Conservation (phyloP, 2,888 invertebrate genomes). For the Cremastobaeus sp. region DNA sequence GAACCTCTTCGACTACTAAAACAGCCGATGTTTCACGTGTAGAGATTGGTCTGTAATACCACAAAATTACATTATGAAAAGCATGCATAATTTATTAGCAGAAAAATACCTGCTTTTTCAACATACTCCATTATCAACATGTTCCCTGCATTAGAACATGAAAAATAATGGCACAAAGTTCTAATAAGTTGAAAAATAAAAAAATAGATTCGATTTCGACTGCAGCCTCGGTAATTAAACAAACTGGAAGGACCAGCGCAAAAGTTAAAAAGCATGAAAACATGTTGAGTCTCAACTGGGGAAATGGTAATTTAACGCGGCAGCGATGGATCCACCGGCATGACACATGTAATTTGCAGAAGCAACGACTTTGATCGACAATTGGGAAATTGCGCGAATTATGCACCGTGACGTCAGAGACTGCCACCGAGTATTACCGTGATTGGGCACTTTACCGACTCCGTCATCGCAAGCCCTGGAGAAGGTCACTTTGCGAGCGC, state of each 20-base stretch:
- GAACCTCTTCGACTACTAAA: constrained; percentile 38
- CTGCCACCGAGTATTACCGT: constrained; percentile 47
- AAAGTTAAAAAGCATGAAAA: too few species aligned
- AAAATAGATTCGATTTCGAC: too few species aligned
- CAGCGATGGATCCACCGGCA: constrained; percentile 28
- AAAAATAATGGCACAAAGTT: too few species aligned
- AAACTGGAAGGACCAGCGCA: too few species aligned
- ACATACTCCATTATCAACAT: too few species aligned
- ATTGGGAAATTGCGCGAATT: constrained; percentile 59
- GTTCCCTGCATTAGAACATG: too few species aligned
- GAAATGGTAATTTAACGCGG: too few species aligned
- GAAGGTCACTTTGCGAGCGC: constrained; percentile 54
- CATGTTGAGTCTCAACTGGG: too few species aligned
- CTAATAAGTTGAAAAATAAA: too few species aligned
- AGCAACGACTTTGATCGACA: constrained; percentile 58
- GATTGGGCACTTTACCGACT: constrained; percentile 53
- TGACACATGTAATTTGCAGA: constrained; percentile 50
- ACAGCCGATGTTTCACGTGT: constrained; percentile 18
- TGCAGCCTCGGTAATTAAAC: too few species aligned
- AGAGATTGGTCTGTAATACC: constrained; percentile 41
- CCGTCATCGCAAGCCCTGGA: constrained; percentile 50
- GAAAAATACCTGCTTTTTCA: constrained; percentile 17
- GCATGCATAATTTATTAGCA: constrained; percentile 23
- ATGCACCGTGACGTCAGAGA: constrained; percentile 45
- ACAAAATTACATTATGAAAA: constrained; percentile 17